Conservation (phyloP, 2,888 invertebrate species). For the Macrosoma leucophasiata region DNA sequence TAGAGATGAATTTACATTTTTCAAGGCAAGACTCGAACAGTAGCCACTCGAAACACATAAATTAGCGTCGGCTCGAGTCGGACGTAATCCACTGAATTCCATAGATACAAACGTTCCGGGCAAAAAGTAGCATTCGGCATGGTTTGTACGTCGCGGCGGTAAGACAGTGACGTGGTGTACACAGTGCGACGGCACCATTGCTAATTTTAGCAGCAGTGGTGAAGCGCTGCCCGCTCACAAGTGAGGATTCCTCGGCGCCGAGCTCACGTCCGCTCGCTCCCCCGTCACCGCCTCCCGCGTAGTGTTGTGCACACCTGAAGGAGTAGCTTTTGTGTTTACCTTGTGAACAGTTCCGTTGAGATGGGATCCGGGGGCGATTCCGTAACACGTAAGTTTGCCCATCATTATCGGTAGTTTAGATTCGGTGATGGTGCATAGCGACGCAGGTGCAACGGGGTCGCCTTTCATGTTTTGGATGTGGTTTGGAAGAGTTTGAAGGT, state of each 20-base stretch:
- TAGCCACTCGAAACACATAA: too few relatives aligned
- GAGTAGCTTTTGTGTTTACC: conserved; percentile 29
- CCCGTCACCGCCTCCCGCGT: conserved; percentile 17
- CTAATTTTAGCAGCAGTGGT: conserved; percentile 54
- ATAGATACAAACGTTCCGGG: too few relatives aligned
- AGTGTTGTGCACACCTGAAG: conserved; percentile 15
- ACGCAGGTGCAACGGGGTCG: conserved; percentile 2
- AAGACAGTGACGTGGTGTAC: conserved; percentile 26
- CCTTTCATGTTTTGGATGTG: conserved; percentile 2
- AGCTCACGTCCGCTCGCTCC: conserved; percentile 42
- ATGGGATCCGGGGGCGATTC: conserved; percentile 51
- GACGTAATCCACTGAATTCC: too few relatives aligned
- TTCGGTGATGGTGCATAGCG: conserved; percentile 5
- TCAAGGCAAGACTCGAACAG: too few relatives aligned
- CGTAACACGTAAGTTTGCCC: conserved; percentile 49
- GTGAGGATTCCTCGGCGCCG: conserved; percentile 39
- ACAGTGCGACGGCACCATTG: conserved; percentile 33
- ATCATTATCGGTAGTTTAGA: not conserved
- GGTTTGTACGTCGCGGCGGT: conserved; percentile 23
- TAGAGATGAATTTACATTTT: too few relatives aligned
- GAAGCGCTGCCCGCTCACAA: conserved; percentile 41
- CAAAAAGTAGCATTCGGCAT: conserved; percentile 23
- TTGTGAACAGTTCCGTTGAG: conserved; percentile 30
- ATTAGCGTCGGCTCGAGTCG: too few relatives aligned
- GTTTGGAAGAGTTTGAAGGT: conserved; percentile 8